phyloP scores from a whole-genome alignment of 2,113 vertebrate genomes.

The Rhadina sibilatrix region DNA sequence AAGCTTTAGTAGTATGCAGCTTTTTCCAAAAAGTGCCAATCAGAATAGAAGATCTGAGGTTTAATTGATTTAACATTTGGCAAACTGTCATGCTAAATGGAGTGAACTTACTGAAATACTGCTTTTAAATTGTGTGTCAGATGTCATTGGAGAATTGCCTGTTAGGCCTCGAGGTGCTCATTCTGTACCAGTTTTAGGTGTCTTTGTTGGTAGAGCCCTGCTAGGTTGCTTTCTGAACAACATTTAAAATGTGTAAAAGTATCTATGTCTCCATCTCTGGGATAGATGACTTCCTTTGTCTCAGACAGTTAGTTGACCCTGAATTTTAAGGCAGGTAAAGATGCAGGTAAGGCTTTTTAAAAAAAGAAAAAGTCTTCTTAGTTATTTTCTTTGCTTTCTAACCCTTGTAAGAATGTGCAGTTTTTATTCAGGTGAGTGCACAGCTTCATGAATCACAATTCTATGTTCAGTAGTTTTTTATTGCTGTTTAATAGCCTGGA shows the following conservation, averaged over 20 bases:
- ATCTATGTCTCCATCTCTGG: not conserved
- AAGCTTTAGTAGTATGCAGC: not conserved
- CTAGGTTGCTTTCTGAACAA: not conserved
- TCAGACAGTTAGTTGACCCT: not conserved
- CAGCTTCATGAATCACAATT: not conserved
- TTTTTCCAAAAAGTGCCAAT: not conserved
- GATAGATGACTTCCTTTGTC: not conserved
- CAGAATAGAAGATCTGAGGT: not conserved
- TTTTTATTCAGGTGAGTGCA: not conserved
- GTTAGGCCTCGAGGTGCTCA: not conserved
- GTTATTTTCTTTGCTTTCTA: not conserved
- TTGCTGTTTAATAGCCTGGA: not conserved
- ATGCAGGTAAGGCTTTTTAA: not conserved
- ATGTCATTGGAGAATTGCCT: not conserved
- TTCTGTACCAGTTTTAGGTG: not conserved
- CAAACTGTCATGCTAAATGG: not conserved
- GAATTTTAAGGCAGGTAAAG: not conserved
- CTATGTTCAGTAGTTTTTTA: not conserved
- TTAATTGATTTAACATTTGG: not conserved
- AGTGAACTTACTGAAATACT: not conserved
- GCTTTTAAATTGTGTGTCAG: not conserved
- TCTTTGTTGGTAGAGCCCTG: not conserved
- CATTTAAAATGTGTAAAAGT: not conserved
- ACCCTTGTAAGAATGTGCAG: fast-evolving
- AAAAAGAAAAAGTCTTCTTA: not conserved